phyloP scores from a whole-genome alignment of 2,888 invertebrate genomes.

The Agrypnus murinus region DNA sequence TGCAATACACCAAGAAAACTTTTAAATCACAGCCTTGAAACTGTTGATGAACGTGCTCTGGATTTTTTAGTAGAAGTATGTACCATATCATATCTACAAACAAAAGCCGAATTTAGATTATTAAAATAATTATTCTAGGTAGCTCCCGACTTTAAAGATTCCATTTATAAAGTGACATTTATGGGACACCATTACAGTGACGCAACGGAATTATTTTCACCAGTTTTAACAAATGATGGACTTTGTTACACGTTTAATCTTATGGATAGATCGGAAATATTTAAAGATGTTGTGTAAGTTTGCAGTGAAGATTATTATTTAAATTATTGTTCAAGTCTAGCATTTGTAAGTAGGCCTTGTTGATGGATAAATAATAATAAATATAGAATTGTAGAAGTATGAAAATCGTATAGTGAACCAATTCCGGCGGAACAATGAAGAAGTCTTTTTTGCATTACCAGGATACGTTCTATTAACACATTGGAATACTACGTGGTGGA shows the following conservation, averaged over 20 bases:
- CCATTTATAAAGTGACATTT: constrained; percentile 4
- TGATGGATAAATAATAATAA: too few relatives aligned
- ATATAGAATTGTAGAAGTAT: too few relatives aligned
- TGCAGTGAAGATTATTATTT: too few relatives aligned
- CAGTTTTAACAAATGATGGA: constrained; percentile 82
- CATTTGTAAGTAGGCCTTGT: background rate
- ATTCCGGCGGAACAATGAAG: too few relatives aligned
- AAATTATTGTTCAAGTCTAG: background rate
- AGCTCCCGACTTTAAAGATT: constrained; percentile 62
- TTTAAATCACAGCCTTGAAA: constrained; percentile 72
- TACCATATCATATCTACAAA: too few relatives aligned
- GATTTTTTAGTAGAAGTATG: constrained; percentile 75
- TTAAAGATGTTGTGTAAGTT: constrained; percentile 75
- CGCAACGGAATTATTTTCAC: constrained; percentile 76
- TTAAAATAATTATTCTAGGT: constrained; percentile 57
- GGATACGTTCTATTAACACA: too few relatives aligned
- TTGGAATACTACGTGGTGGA: too few relatives aligned
- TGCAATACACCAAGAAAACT: constrained; percentile 75
- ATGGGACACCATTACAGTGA: background rate
- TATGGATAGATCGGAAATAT: constrained; percentile 76
- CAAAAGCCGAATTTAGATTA: background rate
- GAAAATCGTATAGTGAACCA: too few relatives aligned
- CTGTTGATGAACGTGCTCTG: constrained; percentile 74
- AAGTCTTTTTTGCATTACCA: too few relatives aligned
- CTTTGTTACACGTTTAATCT: constrained; percentile 84